These are phyloP conservation scores for Artemisiospiza belli DNA, from an alignment of 2,113 vertebrate species.

Conservation along the genomic window DNA sequence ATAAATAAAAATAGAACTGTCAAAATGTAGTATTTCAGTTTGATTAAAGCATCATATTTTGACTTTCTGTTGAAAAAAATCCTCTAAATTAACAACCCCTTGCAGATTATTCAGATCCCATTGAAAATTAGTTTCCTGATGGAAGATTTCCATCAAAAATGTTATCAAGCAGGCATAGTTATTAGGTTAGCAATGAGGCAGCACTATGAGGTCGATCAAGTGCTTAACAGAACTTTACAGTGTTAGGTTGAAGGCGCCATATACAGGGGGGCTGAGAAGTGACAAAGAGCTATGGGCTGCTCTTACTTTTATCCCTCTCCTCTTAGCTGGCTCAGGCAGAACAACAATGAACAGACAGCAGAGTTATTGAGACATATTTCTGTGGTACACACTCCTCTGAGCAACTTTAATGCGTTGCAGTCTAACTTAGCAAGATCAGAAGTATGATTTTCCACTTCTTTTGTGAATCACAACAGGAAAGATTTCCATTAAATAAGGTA, in stretches of 20 bases:
- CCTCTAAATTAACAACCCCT: neutral
- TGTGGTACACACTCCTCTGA: neutral
- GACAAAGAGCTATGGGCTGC: neutral
- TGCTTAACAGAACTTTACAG: neutral
- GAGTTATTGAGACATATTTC: neutral
- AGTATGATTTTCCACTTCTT: neutral
- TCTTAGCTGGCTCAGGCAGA: neutral
- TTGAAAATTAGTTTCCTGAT: neutral
- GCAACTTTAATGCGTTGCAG: neutral
- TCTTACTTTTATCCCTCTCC: neutral
- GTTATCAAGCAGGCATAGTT: neutral
- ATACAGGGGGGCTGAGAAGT: neutral
- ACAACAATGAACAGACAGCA: neutral
- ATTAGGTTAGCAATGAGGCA: neutral
- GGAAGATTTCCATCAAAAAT: slow-evolving; percentile 38
- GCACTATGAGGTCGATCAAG: neutral
- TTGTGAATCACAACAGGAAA: neutral
- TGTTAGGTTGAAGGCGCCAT: neutral
- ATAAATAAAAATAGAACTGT: slow-evolving; percentile 40
- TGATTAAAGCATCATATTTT: neutral
- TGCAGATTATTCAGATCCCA: neutral
- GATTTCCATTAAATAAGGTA: neutral
- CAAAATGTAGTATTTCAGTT: slow-evolving; percentile 16
- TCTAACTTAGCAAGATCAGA: neutral
- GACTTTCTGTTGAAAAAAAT: neutral